These are phyloP conservation scores for Lacanobia oleracea DNA, from an alignment of 2,888 invertebrate genomes.

Conservation along the genomic window DNA sequence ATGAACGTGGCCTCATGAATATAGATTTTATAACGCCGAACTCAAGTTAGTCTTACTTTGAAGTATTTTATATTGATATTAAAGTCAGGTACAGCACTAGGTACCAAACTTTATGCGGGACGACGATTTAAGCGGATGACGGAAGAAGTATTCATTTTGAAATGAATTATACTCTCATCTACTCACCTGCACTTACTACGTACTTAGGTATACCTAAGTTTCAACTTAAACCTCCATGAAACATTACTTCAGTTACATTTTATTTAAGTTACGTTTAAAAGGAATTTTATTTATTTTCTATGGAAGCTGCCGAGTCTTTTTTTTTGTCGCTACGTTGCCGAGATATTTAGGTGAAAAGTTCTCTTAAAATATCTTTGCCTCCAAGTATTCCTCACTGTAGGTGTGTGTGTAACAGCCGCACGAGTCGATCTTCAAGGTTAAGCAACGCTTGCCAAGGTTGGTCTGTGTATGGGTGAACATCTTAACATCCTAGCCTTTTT, in stretches of 20 bases:
- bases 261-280: not conserved
- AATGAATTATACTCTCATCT: slow-evolving; percentile 73
- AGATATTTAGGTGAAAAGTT: not conserved
- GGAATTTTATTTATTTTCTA: too few species aligned
- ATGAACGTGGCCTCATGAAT: not conserved
- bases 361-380: not conserved
- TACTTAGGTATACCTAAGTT: slow-evolving; percentile 67
- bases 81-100: slow-evolving; percentile 63
- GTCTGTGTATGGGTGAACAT: too few species aligned
- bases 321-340: not conserved
- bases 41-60: not conserved
- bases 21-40: not conserved
- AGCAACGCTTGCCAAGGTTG: too few species aligned
- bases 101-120: slow-evolving; percentile 71
- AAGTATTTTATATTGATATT: slow-evolving; percentile 40
- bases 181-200: slow-evolving; percentile 44
- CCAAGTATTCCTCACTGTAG: too few species aligned
- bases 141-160: slow-evolving; percentile 78
- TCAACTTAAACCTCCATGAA: slow-evolving; percentile 43
- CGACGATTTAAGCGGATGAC: slow-evolving; percentile 72
- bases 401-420: too few species aligned
- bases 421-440: too few species aligned
- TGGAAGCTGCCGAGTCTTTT: too few species aligned
- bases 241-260: slow-evolving; percentile 1
- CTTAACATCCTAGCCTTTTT: too few species aligned